These are phyloP conservation scores for Panonychus citri DNA, from an alignment of 1,140 invertebrate genomes.

Conservation along the genomic window DNA sequence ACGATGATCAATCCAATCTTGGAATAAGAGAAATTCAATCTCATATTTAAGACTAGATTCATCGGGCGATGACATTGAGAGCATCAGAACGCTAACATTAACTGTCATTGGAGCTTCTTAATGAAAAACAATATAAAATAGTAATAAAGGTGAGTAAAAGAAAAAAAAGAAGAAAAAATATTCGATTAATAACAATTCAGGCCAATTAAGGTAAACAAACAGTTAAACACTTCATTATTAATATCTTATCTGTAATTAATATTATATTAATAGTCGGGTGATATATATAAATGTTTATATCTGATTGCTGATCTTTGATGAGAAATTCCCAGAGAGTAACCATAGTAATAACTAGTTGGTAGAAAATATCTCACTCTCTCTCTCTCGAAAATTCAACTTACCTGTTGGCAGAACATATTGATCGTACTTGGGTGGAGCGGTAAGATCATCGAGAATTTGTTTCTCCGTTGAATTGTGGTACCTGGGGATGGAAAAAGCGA, in stretches of 20 bases:
- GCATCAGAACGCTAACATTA: constrained; percentile 69
- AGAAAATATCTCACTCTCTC: no score
- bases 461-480: not conserved
- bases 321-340: not conserved
- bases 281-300: not conserved
- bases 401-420: not conserved
- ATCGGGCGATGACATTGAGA: constrained; percentile 76
- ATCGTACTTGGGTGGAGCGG: not conserved
- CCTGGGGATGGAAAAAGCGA: no score
- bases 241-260: not conserved
- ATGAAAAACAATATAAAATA: no score
- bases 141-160: no score
- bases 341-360: no score
- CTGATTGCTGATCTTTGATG: not conserved
- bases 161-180: not conserved
- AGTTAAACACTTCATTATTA: not conserved
- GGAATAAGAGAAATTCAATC: constrained; percentile 68
- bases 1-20: constrained; percentile 69
- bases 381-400: not conserved
- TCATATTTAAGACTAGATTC: constrained; percentile 90
- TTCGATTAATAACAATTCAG: not conserved
- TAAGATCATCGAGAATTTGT: not conserved
- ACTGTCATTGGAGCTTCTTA: constrained; percentile 39
- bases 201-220: no score
- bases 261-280: not conserved